Percentiles rank a stretch among this genome's conserved stretches.
phyloP scores from a whole-genome alignment of 2,888 invertebrate species.

The Drosophila colorata region DNA sequence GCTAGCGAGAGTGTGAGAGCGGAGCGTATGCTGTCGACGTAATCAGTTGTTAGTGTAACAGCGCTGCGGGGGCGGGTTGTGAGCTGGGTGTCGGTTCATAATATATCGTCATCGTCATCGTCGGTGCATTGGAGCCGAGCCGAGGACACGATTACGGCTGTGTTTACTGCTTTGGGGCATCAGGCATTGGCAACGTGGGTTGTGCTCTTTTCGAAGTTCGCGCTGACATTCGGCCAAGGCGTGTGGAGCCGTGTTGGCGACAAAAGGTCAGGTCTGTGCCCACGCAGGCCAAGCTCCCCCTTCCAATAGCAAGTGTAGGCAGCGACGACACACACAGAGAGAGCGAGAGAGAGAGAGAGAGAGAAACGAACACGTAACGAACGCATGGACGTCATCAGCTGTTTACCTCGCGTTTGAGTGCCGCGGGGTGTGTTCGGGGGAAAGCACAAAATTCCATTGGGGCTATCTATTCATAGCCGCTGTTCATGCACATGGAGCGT shows the following conservation, averaged over 20 bases:
- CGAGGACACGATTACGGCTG: slow-evolving; percentile 26
- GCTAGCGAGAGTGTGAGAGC: slow-evolving; percentile 33
- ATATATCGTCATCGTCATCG: slow-evolving; percentile 59
- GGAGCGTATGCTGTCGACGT: slow-evolving; percentile 70
- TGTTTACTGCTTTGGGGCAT: slow-evolving; percentile 7
- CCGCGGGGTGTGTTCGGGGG: slow-evolving; percentile 16
- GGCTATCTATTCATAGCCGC: slow-evolving; percentile 74
- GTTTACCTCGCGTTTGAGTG: slow-evolving; percentile 46
- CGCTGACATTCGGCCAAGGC: slow-evolving; percentile 29
- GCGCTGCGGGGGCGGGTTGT: slow-evolving; percentile 4
- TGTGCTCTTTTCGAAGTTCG: neutral
- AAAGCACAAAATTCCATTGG: slow-evolving; percentile 62
- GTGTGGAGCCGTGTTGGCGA: slow-evolving; percentile 14
- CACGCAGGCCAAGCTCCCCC: slow-evolving; percentile 30
- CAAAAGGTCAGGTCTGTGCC: slow-evolving; percentile 69
- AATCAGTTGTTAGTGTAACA: slow-evolving; percentile 68
- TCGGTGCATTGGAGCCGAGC: slow-evolving; percentile 46
- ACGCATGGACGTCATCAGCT: slow-evolving; percentile 78
- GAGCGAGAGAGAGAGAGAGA: slow-evolving; percentile 17
- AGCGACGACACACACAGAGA: slow-evolving; percentile 7
- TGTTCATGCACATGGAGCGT: slow-evolving; percentile 75
- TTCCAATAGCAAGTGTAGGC: neutral
- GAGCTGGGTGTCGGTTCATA: slow-evolving; percentile 2
- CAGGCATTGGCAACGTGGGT: slow-evolving; percentile 67
- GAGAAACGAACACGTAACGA: slow-evolving; percentile 55